These are phyloP conservation scores for Drosophila rhopaloa DNA, from an alignment of 1,140 invertebrate species.

Conservation along the genomic window DNA sequence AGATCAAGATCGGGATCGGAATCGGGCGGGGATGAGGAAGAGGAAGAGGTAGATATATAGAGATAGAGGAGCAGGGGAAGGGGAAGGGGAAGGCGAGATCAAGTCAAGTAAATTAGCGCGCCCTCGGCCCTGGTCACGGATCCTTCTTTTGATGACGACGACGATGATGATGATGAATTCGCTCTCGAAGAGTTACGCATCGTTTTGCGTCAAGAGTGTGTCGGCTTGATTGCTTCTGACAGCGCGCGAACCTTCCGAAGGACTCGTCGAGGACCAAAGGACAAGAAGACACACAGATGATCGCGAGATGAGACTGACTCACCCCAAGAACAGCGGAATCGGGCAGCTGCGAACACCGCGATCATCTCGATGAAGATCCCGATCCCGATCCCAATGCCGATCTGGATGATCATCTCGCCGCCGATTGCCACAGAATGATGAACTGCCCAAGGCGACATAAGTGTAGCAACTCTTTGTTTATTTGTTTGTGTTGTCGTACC, in stretches of 20 bases:
- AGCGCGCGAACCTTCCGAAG: slow-evolving; percentile 70
- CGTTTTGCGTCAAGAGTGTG: slow-evolving; percentile 81
- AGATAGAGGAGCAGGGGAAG: neutral
- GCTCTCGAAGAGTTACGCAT: slow-evolving; percentile 81
- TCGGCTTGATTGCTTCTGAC: slow-evolving; percentile 81
- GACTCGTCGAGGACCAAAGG: slow-evolving; percentile 26
- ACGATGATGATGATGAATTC: slow-evolving; percentile 50
- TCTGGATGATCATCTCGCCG: slow-evolving; percentile 52
- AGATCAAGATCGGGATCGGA: slow-evolving; percentile 35
- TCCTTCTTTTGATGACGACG: slow-evolving; percentile 62
- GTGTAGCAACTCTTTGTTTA: slow-evolving; percentile 58
- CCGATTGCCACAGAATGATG: slow-evolving; percentile 56
- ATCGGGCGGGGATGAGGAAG: neutral
- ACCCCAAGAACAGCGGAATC: slow-evolving; percentile 16
- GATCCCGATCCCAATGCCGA: slow-evolving; percentile 22
- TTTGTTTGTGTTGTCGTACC: slow-evolving; percentile 68
- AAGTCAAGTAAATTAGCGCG: slow-evolving; percentile 68
- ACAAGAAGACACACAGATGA: slow-evolving; percentile 42
- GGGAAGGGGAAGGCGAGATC: slow-evolving; percentile 24
- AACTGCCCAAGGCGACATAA: slow-evolving; percentile 70
- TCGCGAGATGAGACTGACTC: slow-evolving; percentile 58
- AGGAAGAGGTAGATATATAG: neutral
- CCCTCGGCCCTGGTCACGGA: slow-evolving; percentile 67
- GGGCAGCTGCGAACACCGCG: slow-evolving; percentile 62
- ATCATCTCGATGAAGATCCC: slow-evolving; percentile 21